A percentile compares a stretch with the other conserved stretches of the same genome.
Evolutionary conservation across 2,113 vertebrate species (phyloP).

Genomic region (Psammodynastes pulverulentus): DNA sequence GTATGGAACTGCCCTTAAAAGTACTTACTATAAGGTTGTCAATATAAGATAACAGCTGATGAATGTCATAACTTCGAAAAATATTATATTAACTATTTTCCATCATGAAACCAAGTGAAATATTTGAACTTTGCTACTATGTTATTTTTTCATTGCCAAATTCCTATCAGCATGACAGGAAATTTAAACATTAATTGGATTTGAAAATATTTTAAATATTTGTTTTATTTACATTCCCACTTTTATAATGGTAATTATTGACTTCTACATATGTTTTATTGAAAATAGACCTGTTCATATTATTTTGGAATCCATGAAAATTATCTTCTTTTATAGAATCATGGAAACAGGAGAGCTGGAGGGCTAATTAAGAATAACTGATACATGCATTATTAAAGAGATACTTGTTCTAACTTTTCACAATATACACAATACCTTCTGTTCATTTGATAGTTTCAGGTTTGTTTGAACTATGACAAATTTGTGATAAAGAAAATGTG

Average conservation of each 20-base stretch:
- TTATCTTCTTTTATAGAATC: not conserved
- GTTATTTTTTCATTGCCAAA: not conserved
- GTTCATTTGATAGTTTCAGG: not conserved
- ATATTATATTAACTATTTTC: not conserved
- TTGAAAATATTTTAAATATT: not conserved
- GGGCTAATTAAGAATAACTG: not conserved
- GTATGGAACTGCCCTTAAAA: not conserved
- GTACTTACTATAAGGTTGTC: not conserved
- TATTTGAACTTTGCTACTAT: not conserved
- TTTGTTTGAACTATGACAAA: not conserved
- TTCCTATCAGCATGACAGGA: not conserved
- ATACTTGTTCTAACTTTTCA: not conserved
- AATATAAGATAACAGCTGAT: not conserved
- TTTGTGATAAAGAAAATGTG: not conserved
- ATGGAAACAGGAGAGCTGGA: not conserved
- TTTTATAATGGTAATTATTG: not conserved
- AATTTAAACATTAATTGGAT: not conserved
- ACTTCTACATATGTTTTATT: not conserved
- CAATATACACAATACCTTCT: not conserved
- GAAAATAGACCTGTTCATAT: no score
- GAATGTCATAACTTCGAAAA: not conserved
- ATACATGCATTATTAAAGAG: not conserved
- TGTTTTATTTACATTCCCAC: not conserved
- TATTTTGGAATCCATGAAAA: not conserved
- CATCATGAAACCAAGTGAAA: not conserved